phyloP scores from a whole-genome alignment of 2,113 vertebrate species.

The Caretta caretta region DNA sequence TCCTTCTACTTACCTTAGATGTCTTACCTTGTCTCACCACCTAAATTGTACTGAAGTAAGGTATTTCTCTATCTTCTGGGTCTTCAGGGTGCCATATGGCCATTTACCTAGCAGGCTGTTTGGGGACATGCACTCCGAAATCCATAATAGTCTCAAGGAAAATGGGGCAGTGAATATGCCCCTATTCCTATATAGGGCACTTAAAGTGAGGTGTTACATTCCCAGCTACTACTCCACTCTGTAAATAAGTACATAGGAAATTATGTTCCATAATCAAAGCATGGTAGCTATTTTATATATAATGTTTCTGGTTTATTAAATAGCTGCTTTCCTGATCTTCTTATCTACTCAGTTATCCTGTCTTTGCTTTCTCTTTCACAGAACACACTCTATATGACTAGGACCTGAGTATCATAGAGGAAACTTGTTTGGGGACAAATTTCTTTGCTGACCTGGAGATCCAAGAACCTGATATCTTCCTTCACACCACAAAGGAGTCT shows the following conservation, averaged over 20 bases:
- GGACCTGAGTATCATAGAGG: neutral
- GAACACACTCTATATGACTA: neutral
- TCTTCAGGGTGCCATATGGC: neutral
- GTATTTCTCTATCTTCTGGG: neutral
- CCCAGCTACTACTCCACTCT: neutral
- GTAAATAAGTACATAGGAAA: neutral
- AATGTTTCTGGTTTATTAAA: conserved; percentile 21
- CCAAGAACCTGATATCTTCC: too few relatives aligned
- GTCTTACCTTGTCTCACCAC: neutral
- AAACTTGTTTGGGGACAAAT: neutral
- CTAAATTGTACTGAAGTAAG: too few relatives aligned
- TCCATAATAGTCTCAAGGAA: neutral
- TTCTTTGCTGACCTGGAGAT: neutral
- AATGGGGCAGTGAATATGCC: neutral
- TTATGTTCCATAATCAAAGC: neutral
- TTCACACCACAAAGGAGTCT: neutral
- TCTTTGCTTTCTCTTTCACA: conserved; percentile 17
- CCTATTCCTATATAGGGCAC: neutral
- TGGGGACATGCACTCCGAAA: neutral
- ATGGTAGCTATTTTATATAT: neutral
- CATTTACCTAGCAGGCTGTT: neutral
- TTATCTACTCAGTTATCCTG: neutral
- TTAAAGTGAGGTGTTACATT: neutral
- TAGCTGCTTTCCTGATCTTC: neutral
- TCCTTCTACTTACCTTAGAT: neutral